Percentiles rank a stretch among this genome's conserved stretches.
Evolutionary conservation across 2,888 invertebrate species (phyloP).

Genomic region (Pimpla rufipes): DNA sequence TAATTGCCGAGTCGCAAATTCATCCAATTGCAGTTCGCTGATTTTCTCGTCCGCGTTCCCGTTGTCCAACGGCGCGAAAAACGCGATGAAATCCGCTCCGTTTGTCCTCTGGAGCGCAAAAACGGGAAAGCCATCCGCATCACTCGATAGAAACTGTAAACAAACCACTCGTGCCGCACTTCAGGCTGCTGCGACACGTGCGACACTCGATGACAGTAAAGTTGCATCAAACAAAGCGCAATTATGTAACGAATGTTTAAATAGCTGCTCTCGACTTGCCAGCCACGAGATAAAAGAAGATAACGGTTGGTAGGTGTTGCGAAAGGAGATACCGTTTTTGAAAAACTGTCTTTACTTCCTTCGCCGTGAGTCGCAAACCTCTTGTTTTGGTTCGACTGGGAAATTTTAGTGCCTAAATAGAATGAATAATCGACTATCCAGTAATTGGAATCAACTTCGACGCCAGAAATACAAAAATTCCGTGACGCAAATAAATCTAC

Average conservation of each 20-base stretch:
- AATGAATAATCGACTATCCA: background rate
- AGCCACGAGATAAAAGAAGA: background rate
- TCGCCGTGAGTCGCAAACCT: no score
- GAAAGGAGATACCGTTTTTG: background rate
- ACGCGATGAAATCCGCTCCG: background rate
- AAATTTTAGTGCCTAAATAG: background rate
- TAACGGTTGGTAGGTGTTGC: background rate
- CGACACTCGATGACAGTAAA: background rate
- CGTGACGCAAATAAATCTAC: no score
- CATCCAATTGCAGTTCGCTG: background rate
- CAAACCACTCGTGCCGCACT: background rate
- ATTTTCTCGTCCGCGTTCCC: background rate
- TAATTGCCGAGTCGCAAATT: conserved; percentile 6
- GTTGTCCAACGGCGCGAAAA: background rate
- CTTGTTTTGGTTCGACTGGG: no score
- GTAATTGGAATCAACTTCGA: background rate
- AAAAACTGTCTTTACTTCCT: background rate
- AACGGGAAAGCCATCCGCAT: background rate
- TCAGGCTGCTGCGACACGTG: background rate
- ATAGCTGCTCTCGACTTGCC: background rate
- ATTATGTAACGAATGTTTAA: conserved; percentile 16
- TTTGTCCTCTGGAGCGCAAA: conserved; percentile 5
- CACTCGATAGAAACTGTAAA: background rate
- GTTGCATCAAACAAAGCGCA: background rate
- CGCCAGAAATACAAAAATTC: no score